These are phyloP conservation scores for Dryoscopus gambensis DNA, from an alignment of 2,113 vertebrate genomes.

Conservation along the genomic window DNA sequence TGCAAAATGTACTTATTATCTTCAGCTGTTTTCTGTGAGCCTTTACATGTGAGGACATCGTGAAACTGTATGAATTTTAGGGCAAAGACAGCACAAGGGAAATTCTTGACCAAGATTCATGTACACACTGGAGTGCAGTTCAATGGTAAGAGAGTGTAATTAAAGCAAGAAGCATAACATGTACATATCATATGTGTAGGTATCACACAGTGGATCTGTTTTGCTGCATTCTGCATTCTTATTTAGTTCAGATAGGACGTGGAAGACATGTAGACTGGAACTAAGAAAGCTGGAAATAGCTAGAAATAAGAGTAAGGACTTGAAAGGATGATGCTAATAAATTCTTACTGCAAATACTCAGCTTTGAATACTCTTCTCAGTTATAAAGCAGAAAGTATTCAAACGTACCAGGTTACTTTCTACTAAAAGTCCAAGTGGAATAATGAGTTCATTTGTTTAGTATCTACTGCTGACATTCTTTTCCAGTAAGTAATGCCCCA, in stretches of 20 bases:
- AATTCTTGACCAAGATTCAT: background rate
- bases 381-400: background rate
- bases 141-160: background rate
- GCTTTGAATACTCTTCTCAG: background rate
- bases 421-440: background rate
- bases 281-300: background rate
- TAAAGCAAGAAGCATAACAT: background rate
- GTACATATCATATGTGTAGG: rapidly evolving
- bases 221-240: background rate
- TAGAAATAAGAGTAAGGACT: background rate
- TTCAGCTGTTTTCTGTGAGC: background rate
- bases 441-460: background rate
- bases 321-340: background rate
- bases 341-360: background rate
- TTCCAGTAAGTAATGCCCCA: background rate
- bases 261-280: background rate
- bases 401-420: background rate
- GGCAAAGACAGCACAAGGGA: background rate
- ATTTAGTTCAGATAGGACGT: background rate
- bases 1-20: background rate
- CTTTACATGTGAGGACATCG: background rate
- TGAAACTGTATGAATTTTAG: background rate
- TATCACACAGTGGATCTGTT: background rate
- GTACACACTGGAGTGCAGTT: background rate
- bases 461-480: background rate